Evolutionary conservation across 2,888 invertebrate genomes (phyloP), one percentile per base, ranked within the genome.

Genomic region (Eulithis testata): DNA sequence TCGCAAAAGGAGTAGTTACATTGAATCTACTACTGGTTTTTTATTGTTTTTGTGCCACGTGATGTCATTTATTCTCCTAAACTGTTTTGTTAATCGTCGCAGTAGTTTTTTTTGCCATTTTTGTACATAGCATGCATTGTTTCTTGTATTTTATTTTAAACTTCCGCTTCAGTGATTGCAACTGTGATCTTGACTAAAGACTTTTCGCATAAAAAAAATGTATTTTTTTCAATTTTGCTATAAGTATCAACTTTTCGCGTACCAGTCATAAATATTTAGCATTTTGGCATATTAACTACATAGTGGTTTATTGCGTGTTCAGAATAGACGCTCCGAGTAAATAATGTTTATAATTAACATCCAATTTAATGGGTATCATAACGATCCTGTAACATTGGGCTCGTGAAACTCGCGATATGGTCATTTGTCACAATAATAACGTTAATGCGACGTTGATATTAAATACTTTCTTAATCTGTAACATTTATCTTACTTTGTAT

Each of bases 331-430:
- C 53, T 54, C 21, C 40, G 52, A 66, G 49, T 61, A 64, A 66
- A 68, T 67, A 71, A 71, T 71, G 57, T 14, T 51, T 12, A 58
- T 61, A 64, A 67, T 71, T 67, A 69, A 60, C 57, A 55, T 59
- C 51, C 57, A 59, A 68, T 55, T 50, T 69, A 69, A 71, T 60
- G 53, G 58, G n/a, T 54, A 54, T 54, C 59, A 59, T 62, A 62
- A 66, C 62, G 66, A 66, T 62, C 62, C 54, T 62, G 44, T 62
- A 8, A 12, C 62, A 66, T 49, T 57, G 52, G 60, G 27, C 51
- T 63, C 37, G 49, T 43, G 64, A 51, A 60, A 65, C 60, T 60
- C 57, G 43, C 57, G 63, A 47, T 63, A 12, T 59, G 44, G 59
- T 27, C 40, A 51, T 62, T 66, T 63, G 51, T 66, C 66, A 66